A percentile compares a stretch with the other conserved stretches of the same genome.
Evolutionary conservation across 2,797 vertebrate genomes (phyloP).

Genomic region (Eulemur coronatus): DNA sequence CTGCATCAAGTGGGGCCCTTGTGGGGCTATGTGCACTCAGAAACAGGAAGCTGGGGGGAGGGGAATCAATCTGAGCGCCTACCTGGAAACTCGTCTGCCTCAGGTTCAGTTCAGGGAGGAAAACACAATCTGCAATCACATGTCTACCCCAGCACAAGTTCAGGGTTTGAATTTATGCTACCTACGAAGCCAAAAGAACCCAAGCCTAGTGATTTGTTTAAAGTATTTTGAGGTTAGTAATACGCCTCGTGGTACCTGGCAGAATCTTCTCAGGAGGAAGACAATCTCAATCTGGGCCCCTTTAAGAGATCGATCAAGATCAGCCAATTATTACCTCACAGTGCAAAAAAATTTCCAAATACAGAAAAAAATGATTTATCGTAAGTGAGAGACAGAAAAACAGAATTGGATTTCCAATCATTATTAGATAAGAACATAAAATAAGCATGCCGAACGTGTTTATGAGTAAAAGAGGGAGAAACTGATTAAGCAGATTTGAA

Average conservation of each 20-base stretch:
- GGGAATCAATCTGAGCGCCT: accelerated
- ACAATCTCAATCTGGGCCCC: not conserved
- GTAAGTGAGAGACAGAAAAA: not conserved
- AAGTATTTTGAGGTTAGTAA: not conserved
- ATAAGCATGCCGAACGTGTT: not conserved
- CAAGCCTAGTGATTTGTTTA: not conserved
- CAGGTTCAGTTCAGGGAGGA: not conserved
- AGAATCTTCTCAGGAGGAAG: not conserved
- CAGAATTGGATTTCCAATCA: not conserved
- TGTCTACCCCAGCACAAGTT: not conserved
- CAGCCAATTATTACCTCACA: not conserved
- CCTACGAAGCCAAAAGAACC: not conserved
- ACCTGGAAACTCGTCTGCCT: not conserved
- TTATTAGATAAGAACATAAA: not conserved
- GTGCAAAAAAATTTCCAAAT: not conserved
- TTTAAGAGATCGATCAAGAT: not conserved
- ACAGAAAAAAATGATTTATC: not conserved
- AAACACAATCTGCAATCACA: not conserved
- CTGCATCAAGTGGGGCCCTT: not conserved
- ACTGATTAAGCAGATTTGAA: not conserved
- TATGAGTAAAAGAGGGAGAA: not conserved
- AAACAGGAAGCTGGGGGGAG: not conserved
- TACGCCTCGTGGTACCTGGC: not conserved
- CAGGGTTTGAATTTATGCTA: not conserved
- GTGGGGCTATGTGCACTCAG: not conserved